Conservation (phyloP, 2,113 vertebrate genomes). For the Salvelinus alpinus region DNA sequence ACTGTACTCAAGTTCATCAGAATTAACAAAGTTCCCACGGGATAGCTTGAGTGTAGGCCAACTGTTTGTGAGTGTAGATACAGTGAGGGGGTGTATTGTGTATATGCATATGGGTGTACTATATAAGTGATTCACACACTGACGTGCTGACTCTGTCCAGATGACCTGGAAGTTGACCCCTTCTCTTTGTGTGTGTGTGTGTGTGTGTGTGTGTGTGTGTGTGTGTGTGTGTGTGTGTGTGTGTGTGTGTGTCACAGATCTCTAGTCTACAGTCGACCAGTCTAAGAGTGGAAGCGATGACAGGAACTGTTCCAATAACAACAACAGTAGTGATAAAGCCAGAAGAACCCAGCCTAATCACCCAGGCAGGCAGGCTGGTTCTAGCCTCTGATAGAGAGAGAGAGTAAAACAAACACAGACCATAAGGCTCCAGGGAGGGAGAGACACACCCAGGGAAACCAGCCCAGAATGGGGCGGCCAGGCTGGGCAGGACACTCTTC, state of each 20-base stretch:
- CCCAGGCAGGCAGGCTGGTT: not conserved
- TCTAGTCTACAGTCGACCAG: not conserved
- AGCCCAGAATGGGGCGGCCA: not conserved
- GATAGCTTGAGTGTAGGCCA: not conserved
- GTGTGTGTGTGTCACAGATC: not conserved
- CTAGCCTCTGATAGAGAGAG: not conserved
- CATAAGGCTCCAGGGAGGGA: not conserved
- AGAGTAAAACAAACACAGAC: not conserved
- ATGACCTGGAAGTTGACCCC: too few relatives aligned
- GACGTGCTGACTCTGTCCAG: too few relatives aligned
- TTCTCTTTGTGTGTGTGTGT: slow-evolving; percentile 21
- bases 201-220: not conserved
- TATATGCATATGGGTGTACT: not conserved
- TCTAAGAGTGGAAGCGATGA: too few relatives aligned
- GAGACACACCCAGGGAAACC: not conserved
- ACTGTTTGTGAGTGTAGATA: not conserved
- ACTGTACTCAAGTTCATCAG: not conserved
- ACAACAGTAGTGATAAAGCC: not conserved
- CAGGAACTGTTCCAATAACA: not conserved
- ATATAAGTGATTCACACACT: not conserved
- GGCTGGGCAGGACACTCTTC: not conserved
- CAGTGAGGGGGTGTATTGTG: not conserved
- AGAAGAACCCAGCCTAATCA: not conserved
- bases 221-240: too few relatives aligned
- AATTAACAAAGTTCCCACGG: not conserved